Percentiles rank a stretch among this genome's conserved stretches.
These are phyloP conservation scores for Stictocephala bisonia DNA, from an alignment of 2,888 invertebrate genomes.

Conservation along the genomic window DNA sequence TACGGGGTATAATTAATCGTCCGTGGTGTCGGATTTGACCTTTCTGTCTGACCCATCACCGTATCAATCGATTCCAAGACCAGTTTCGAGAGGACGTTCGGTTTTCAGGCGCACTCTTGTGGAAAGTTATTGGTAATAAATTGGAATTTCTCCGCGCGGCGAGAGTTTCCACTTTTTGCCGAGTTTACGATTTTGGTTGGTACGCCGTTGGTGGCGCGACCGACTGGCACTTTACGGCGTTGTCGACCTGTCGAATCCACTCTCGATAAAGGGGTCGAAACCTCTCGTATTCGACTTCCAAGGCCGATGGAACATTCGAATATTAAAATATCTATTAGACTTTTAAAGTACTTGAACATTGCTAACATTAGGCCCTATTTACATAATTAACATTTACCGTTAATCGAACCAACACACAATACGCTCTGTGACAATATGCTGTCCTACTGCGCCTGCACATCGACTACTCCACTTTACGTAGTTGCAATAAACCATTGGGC, in stretches of 20 bases:
- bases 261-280: too few species aligned
- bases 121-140: constrained; percentile 40
- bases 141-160: constrained; percentile 28
- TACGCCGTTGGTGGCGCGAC: constrained; percentile 9
- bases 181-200: constrained; percentile 2
- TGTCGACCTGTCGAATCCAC: constrained; percentile 10
- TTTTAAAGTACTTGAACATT: too few species aligned
- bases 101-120: neutral
- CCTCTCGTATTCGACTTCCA: too few species aligned
- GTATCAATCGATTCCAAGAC: constrained; percentile 31
- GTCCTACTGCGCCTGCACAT: too few species aligned
- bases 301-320: too few species aligned
- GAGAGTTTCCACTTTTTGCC: constrained; percentile 18
- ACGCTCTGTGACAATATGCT: too few species aligned
- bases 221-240: neutral
- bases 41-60: constrained; percentile 17
- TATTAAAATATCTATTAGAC: too few species aligned
- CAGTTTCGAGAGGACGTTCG: constrained; percentile 8
- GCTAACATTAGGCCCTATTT: too few species aligned
- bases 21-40: constrained; percentile 41
- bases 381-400: too few species aligned
- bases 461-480: too few species aligned
- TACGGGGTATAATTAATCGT: constrained; percentile 11
- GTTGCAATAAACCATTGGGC: too few species aligned
- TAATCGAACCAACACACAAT: too few species aligned